Evolutionary conservation across 2,888 invertebrate species (phyloP).

Genomic region (Crossocerus cetratus): DNA sequence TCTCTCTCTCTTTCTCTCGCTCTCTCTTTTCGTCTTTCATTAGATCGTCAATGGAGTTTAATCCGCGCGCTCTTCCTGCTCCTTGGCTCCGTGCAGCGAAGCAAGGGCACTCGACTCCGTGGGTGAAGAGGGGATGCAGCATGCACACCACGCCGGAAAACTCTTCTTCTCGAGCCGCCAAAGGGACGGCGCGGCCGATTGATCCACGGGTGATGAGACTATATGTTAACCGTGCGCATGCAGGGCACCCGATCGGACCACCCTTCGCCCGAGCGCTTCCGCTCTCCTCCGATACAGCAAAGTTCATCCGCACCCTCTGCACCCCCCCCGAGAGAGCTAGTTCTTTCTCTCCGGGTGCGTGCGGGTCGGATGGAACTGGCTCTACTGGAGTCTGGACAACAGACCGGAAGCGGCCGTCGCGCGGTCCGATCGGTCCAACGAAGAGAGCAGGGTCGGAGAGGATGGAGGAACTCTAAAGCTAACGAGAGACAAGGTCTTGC

Average conservation of each 20-base stretch:
- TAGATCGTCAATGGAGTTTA: background rate
- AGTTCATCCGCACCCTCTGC: background rate
- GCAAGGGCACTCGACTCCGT: no score
- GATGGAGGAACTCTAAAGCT: background rate
- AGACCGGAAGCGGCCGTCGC: conserved; percentile 19
- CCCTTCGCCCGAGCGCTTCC: conserved; percentile 8
- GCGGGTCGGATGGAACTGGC: no score
- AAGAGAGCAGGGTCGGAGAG: background rate
- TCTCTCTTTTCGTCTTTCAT: background rate
- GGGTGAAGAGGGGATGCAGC: conserved; percentile 40
- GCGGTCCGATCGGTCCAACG: background rate
- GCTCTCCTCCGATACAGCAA: no score
- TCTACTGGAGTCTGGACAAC: conserved; percentile 1
- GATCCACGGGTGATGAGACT: background rate
- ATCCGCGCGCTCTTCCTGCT: no score
- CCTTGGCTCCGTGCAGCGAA: no score
- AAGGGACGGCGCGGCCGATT: background rate
- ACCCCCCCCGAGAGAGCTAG: no score
- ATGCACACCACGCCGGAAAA: conserved; percentile 38
- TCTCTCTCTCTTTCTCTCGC: background rate
- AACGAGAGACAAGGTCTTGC: background rate
- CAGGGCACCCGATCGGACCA: conserved; percentile 36
- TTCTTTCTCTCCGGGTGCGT: no score
- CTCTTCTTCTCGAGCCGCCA: conserved; percentile 2
- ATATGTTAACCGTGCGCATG: conserved; percentile 42